phyloP scores from a whole-genome alignment of 2,113 vertebrate genomes.

The Dipodomys merriami region DNA sequence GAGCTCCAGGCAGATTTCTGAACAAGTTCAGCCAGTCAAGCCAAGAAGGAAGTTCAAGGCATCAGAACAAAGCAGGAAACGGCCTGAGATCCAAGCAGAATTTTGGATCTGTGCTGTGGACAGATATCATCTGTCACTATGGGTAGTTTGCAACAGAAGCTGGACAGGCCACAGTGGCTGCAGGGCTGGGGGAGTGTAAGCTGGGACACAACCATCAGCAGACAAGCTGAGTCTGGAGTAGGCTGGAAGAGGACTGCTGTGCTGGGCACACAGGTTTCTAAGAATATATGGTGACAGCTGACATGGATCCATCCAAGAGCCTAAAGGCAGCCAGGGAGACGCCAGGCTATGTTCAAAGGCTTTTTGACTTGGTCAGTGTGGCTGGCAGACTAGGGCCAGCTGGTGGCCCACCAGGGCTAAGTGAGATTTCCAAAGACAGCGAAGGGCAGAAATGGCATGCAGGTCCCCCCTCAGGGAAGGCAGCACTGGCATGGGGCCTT shows the following conservation, averaged over 20 bases:
- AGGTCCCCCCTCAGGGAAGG: background rate
- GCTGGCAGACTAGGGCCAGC: constrained; percentile 7
- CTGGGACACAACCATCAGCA: background rate
- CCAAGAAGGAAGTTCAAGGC: background rate
- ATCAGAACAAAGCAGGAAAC: background rate
- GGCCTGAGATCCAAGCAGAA: background rate
- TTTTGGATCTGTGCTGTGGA: background rate
- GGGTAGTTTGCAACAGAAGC: background rate
- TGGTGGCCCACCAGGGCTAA: background rate
- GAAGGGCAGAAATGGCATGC: background rate
- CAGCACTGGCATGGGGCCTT: background rate
- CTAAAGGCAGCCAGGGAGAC: background rate
- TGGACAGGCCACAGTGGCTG: background rate
- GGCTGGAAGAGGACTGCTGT: background rate
- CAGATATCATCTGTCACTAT: background rate
- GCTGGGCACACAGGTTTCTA: background rate
- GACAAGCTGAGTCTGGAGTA: background rate
- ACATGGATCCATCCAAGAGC: background rate
- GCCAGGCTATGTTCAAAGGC: background rate
- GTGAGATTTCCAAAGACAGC: background rate
- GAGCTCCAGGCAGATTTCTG: background rate
- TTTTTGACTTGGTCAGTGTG: background rate
- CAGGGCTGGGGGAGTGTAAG: background rate
- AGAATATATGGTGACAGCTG: background rate
- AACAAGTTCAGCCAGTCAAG: background rate